These are phyloP conservation scores for Tauraco erythrolophus DNA, from an alignment of 2,113 vertebrate species.

Conservation along the genomic window DNA sequence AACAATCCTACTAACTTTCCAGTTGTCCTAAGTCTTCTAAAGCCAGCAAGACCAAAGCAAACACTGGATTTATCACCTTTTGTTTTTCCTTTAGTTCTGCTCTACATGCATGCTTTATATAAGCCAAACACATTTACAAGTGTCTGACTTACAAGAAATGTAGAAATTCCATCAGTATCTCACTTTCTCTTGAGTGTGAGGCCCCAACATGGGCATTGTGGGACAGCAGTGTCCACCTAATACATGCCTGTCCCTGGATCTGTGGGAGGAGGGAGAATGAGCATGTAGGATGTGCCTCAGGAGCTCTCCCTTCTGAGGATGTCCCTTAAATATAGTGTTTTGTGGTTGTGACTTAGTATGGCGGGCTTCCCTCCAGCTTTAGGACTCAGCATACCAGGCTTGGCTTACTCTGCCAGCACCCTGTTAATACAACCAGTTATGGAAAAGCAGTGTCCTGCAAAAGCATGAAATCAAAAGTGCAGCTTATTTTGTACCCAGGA, in stretches of 20 bases:
- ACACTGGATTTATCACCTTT: neutral
- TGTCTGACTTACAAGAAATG: neutral
- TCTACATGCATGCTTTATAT: neutral
- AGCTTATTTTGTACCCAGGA: neutral
- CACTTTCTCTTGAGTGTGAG: neutral
- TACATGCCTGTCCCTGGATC: neutral
- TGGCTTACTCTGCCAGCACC: neutral
- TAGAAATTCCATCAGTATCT: neutral
- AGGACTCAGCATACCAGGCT: neutral
- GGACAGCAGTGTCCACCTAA: neutral
- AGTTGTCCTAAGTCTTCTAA: neutral
- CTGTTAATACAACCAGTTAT: neutral
- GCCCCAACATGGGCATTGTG: neutral
- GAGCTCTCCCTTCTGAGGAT: neutral
- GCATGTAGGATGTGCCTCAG: neutral
- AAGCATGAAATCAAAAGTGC: neutral
- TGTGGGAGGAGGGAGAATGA: neutral
- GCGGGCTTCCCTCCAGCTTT: neutral
- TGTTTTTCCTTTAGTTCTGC: neutral
- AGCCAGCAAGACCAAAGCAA: neutral
- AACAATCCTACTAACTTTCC: neutral
- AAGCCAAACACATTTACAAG: neutral
- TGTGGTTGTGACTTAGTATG: too few species aligned
- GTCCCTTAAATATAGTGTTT: neutral
- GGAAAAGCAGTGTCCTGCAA: neutral